phyloP scores from a whole-genome alignment of 92 coral and sea anemone species.

The Micromussa lordhowensis region DNA sequence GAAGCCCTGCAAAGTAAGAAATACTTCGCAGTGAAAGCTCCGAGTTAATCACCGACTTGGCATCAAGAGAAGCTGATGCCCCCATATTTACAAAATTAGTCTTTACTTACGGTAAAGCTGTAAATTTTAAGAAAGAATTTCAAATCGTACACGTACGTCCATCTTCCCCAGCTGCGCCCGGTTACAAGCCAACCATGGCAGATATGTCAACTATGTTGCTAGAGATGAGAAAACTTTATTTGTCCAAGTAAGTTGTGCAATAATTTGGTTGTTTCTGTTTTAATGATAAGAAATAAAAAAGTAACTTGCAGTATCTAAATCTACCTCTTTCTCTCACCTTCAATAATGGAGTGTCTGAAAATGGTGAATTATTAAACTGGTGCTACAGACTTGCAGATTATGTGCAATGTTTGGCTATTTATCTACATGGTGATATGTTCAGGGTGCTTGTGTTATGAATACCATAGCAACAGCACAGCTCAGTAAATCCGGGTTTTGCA shows the following conservation, averaged over 20 bases:
- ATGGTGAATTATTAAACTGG: conserved; percentile 42
- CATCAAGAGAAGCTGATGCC: conserved; percentile 54
- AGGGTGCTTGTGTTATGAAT: no score
- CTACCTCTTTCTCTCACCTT: conserved; percentile 40
- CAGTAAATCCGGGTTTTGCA: no score
- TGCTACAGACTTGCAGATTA: conserved; percentile 41
- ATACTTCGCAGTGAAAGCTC: no score
- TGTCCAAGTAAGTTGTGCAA: conserved; percentile 52
- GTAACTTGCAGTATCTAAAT: conserved; percentile 12
- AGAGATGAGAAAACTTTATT: conserved; percentile 52
- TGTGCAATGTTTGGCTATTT: no score
- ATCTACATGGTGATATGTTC: no score
- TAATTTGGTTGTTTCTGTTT: conserved; percentile 30
- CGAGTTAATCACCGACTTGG: conserved; percentile 27
- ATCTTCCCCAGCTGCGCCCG: background rate
- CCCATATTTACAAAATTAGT: conserved; percentile 50
- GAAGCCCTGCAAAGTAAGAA: no score
- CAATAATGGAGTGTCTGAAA: conserved; percentile 42
- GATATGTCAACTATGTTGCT: conserved; percentile 37
- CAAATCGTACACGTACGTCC: background rate
- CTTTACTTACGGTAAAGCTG: conserved; percentile 49
- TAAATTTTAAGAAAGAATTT: no score
- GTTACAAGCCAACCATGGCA: conserved; percentile 44
- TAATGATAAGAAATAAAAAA: conserved; percentile 13
- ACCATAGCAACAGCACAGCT: no score